Base-by-base conservation (phyloP, 2,113 vertebrate species). In the Riparia riparia region DNA sequence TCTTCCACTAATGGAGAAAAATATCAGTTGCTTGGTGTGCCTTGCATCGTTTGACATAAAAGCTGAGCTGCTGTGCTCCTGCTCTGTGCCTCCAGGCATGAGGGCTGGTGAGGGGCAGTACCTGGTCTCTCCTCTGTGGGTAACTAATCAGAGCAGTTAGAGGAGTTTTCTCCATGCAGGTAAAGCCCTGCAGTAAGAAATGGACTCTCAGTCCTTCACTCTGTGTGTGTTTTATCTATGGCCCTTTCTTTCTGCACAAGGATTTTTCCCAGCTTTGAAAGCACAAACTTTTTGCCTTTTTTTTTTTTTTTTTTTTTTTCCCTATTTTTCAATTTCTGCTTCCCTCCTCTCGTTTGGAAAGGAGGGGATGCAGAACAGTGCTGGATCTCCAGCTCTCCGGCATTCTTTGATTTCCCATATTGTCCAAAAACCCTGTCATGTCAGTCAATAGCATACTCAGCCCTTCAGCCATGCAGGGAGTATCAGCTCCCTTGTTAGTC, bases 391-490 rank as follows among this genome's bases (percentile, higher is more conserved):
- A 89, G 71, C 83, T 97, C 61, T 61, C 70, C 64, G 65, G 44
- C 47, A 70, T 82, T 71, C 83, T 97, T 97, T 97, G 72, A 93
- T 97, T 97, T 96, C 82, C 68, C 10, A 31, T 68, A 74, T 95
- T 97, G 76, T 88, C 90, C 86, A 79, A 94, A 95, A 89, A 41
- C 49, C 82, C 90, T 15, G 10, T 66, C 6, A 2, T 61, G 34
- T 65, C 58, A 91, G 72, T 90, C 91, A 91, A 45, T 93, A 96
- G 65, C 42, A 64, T 15, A 58, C 56, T 96, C 54, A 80, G n/a
- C 85, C 50, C 50, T 50, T 90, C 57, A 79, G 61, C 69, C 69
- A 45, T 37, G 77, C 69, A 93, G 77, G 76, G 39, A 91, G 68
- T 88, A 95, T 78, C 37, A 79, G 31, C 76, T 94, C 73, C 17